These are phyloP conservation scores for Trichechus manatus DNA, from an alignment of 2,113 vertebrate species.

Conservation along the genomic window DNA sequence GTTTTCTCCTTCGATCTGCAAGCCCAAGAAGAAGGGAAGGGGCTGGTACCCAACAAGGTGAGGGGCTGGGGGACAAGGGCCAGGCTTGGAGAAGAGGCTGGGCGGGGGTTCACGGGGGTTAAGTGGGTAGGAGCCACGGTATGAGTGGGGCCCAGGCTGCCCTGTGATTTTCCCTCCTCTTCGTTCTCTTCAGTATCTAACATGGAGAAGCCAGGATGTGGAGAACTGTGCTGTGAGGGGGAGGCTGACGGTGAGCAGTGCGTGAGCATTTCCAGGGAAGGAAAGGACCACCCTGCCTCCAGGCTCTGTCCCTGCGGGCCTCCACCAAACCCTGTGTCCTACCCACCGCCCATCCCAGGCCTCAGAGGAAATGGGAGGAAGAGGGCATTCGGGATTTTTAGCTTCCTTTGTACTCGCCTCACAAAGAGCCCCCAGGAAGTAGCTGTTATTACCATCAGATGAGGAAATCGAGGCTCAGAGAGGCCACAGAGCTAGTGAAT, in stretches of 20 bases:
- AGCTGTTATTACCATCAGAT: background rate
- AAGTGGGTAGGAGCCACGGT: background rate
- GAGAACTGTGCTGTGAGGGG: constrained; percentile 87
- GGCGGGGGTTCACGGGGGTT: background rate
- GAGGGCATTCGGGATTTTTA: background rate
- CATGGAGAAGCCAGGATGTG: constrained; percentile 85
- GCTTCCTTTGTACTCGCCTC: background rate
- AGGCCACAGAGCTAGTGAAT: background rate
- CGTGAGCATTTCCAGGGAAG: background rate
- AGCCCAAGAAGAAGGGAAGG: constrained; percentile 86
- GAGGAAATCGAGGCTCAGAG: background rate
- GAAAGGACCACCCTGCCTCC: background rate
- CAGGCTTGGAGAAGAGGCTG: background rate
- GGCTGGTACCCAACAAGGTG: constrained; percentile 93
- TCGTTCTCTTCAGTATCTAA: constrained; percentile 80
- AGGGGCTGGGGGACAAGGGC: constrained; percentile 64
- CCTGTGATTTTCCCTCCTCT: background rate
- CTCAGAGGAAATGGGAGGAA: background rate
- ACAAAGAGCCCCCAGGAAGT: background rate
- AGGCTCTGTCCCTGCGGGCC: background rate
- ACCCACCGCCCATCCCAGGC: background rate
- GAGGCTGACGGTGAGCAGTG: constrained; percentile 83
- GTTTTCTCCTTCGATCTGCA: constrained; percentile 94
- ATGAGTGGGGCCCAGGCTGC: background rate
- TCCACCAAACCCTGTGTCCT: background rate